Percentiles rank a stretch among this genome's conserved stretches.
Conservation (phyloP, 1,140 invertebrate genomes). For the Drosophila rufa region DNA sequence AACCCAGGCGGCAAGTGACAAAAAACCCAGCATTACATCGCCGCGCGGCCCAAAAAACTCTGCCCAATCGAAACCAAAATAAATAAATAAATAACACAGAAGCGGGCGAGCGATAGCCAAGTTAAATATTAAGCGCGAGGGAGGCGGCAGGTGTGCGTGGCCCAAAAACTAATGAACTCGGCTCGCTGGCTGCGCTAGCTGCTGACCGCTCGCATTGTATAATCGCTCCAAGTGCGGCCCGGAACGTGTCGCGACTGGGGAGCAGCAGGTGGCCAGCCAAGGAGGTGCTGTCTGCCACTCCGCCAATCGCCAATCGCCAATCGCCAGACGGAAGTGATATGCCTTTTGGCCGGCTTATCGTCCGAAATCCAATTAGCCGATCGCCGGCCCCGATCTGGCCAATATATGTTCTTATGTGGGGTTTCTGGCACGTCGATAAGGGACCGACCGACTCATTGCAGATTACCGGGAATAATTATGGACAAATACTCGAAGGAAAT, state of each 20-base stretch:
- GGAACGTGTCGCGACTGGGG: conserved; percentile 64
- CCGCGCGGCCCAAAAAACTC: conserved; percentile 50
- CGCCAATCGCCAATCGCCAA: too few relatives aligned
- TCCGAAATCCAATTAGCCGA: conserved; percentile 52
- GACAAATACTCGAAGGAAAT: conserved; percentile 31
- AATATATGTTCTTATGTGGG: conserved; percentile 10
- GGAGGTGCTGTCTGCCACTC: neutral
- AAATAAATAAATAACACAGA: conserved; percentile 13
- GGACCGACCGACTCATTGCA: conserved; percentile 6
- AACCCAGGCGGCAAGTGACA: conserved; percentile 35
- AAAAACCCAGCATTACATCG: conserved; percentile 29
- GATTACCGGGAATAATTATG: conserved; percentile 39
- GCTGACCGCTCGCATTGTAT: conserved; percentile 58
- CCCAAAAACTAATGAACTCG: conserved; percentile 41
- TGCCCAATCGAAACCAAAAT: conserved; percentile 28
- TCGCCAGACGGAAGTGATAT: conserved; percentile 22
- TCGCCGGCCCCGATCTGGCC: conserved; percentile 6
- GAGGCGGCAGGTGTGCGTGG: conserved; percentile 39
- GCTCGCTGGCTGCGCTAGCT: neutral
- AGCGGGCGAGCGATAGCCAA: neutral
- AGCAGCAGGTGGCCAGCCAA: conserved; percentile 17
- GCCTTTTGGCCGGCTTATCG: conserved; percentile 37
- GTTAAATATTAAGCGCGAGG: conserved; percentile 6
- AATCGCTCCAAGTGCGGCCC: conserved; percentile 58
- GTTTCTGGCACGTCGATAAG: conserved; percentile 34